Evolutionary conservation across 2,888 invertebrate genomes (phyloP).

Genomic region (Coelinius sp.): DNA sequence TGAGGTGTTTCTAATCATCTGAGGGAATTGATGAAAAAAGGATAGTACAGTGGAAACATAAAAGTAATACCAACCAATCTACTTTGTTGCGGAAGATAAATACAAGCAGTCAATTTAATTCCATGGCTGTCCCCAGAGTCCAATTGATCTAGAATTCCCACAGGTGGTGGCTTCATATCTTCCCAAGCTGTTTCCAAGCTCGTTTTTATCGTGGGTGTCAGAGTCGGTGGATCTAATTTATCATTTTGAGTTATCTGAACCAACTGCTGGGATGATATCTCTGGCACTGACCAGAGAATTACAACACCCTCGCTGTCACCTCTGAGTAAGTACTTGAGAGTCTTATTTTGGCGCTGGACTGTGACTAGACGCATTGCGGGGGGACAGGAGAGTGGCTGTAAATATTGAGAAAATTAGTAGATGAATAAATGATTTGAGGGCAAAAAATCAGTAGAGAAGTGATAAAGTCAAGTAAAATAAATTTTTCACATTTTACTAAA

Average conservation of each 20-base stretch:
- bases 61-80: constrained; percentile 73
- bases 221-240: constrained; percentile 70
- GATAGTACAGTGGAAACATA: too few relatives aligned
- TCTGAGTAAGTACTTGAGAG: constrained; percentile 80
- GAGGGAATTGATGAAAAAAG: too few relatives aligned
- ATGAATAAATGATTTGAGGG: too few relatives aligned
- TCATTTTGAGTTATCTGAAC: constrained; percentile 76
- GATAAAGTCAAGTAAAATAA: too few relatives aligned
- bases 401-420: constrained; percentile 34
- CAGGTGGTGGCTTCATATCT: constrained; percentile 87
- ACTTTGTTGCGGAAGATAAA: constrained; percentile 94
- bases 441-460: too few relatives aligned
- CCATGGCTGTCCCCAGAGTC: constrained; percentile 81
- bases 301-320: constrained; percentile 95
- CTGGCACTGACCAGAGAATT: constrained; percentile 91
- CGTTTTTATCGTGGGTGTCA: constrained; percentile 85
- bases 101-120: constrained; percentile 91
- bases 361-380: constrained; percentile 90
- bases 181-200: constrained; percentile 91
- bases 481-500: too few relatives aligned
- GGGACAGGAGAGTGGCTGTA: constrained; percentile 87
- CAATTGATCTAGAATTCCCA: constrained; percentile 92
- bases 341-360: constrained; percentile 78
- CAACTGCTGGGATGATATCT: constrained; percentile 79
- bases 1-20: neutral